Percentiles rank a stretch among this genome's conserved stretches.
phyloP scores from a whole-genome alignment of 2,113 vertebrate species.

The Hiodon alosoides region DNA sequence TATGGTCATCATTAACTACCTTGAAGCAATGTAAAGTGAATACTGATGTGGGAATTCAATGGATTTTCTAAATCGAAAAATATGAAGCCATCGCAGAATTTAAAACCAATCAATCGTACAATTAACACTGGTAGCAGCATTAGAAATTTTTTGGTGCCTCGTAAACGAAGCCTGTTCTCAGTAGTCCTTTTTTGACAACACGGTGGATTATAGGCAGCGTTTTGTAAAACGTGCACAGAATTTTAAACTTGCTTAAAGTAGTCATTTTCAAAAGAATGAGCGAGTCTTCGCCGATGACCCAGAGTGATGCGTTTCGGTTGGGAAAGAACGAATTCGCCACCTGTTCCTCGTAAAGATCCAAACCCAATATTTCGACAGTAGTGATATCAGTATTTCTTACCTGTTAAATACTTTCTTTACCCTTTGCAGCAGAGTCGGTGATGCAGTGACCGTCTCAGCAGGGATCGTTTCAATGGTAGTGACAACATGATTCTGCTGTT shows the following conservation, averaged over 20 bases:
- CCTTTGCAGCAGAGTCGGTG: slow-evolving; percentile 65
- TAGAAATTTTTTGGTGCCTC: neutral
- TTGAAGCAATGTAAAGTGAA: neutral
- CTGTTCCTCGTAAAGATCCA: slow-evolving; percentile 24
- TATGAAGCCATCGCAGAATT: no score
- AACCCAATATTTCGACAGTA: neutral
- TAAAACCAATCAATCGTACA: no score
- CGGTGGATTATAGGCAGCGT: slow-evolving; percentile 29
- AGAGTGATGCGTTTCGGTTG: neutral
- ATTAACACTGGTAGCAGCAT: neutral
- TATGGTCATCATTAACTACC: no score
- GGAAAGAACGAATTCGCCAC: slow-evolving; percentile 20
- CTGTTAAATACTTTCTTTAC: slow-evolving; percentile 79
- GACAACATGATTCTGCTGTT: slow-evolving; percentile 74
- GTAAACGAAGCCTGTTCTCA: neutral
- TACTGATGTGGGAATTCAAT: neutral
- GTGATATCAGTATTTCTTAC: slow-evolving; percentile 51
- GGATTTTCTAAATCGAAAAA: neutral
- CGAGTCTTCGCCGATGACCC: neutral
- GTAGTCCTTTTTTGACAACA: neutral
- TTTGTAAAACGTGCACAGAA: slow-evolving; percentile 40
- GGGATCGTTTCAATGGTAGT: slow-evolving; percentile 78
- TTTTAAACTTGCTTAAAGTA: slow-evolving; percentile 29
- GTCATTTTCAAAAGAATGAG: slow-evolving; percentile 10
- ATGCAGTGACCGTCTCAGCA: slow-evolving; percentile 58